Base-by-base conservation (phyloP, 92 coral and sea anemone species). In the Galaxea fascicularis region DNA sequence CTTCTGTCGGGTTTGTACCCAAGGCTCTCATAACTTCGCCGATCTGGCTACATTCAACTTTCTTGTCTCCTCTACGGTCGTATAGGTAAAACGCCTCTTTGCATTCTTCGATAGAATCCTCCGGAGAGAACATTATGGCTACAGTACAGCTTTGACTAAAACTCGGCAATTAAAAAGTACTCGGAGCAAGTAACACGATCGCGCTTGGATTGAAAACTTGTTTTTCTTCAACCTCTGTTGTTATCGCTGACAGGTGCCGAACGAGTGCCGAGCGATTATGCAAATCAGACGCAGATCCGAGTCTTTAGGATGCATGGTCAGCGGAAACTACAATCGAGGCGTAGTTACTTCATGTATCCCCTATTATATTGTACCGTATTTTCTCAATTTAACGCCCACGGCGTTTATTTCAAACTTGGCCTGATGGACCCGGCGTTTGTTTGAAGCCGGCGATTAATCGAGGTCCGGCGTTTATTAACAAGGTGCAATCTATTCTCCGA, bases 21-120 rank as follows among this genome's bases (percentile, higher is more conserved):
- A 97, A 77, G n/a, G 99, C 99, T 71, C 99, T 85, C 82, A 97
- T 75, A 79, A 97, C 99, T 72, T 97, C 99, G 20, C 99, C 99
- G 31, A 97, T 84, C 65, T 97, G 97, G 51, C 87, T 89, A 66
- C 93, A 87, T 26, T 95, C 95, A 56, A 97, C 93, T 76, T 70
- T 92, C 46, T 87, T 81, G 71, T 97, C 99, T 24, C 99, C 99
- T 21, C 94, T 71, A n/a, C 94, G 78, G 53, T 97, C 99, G 88
- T 94, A 97, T 4, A 97, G 92, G 60, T 89, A 87, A 84, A 97
- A 97, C 0, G 92, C 87, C 39, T 95, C 98, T 73, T 89, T 85
- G 76, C 87, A 88, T 14, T 89, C 92, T 39, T 91, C 97, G 28
- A 53, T 73, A 39, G 87, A 83, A 1, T 83, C 87, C 22, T 83